These are phyloP conservation scores for Anarhynchus alexandrinus DNA, from an alignment of 2,113 vertebrate genomes.

Conservation along the genomic window DNA sequence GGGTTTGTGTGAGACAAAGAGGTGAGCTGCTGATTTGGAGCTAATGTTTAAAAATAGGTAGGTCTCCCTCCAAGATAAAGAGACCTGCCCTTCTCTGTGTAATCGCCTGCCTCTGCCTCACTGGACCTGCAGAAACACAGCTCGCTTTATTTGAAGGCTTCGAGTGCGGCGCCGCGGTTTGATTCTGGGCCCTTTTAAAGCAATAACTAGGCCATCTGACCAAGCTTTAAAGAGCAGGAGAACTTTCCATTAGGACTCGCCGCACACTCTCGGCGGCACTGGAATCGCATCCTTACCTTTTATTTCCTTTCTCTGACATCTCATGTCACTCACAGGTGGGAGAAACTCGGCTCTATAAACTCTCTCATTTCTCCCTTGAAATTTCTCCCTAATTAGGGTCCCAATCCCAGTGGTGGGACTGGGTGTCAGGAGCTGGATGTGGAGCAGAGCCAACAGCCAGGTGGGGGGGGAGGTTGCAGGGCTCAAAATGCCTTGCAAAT, in stretches of 20 bases:
- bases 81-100: constrained; percentile 64
- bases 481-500: neutral
- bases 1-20: constrained; percentile 59
- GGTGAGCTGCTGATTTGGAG: constrained; percentile 55
- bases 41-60: constrained; percentile 73
- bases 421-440: neutral
- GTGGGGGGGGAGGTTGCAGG: accelerated
- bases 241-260: constrained; percentile 69
- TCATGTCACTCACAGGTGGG: constrained; percentile 48
- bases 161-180: constrained; percentile 58
- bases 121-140: constrained; percentile 58
- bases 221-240: constrained; percentile 66
- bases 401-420: neutral
- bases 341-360: constrained; percentile 37
- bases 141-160: constrained; percentile 69
- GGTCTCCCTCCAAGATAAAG: constrained; percentile 76
- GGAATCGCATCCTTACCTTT: constrained; percentile 65
- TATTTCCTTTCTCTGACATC: constrained; percentile 65
- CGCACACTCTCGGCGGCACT: constrained; percentile 36
- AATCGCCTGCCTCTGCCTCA: constrained; percentile 51
- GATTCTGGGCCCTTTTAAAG: constrained; percentile 67
- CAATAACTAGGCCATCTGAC: constrained; percentile 71
- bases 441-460: neutral
- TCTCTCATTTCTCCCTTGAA: constrained; percentile 51
- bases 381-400: constrained; percentile 55